Percentiles rank a stretch among this genome's conserved stretches.
phyloP scores from a whole-genome alignment of 1,140 invertebrate species.

The Pomacea maculata region DNA sequence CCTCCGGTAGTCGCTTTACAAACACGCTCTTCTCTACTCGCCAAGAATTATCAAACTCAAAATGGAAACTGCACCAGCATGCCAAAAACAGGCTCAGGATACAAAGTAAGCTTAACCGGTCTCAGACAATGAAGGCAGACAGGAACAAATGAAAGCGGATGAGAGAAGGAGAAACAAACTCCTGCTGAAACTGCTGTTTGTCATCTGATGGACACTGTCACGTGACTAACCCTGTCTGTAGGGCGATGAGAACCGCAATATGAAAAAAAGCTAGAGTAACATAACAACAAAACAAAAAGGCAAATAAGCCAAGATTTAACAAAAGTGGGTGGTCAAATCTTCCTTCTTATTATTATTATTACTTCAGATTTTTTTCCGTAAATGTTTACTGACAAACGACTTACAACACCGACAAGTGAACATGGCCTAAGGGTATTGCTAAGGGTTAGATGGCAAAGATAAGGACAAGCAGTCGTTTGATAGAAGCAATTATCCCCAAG shows the following conservation, averaged over 20 bases:
- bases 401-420: no score
- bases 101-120: no score
- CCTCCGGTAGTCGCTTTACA: no score
- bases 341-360: slow-evolving; percentile 1
- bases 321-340: not conserved
- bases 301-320: no score
- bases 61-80: no score
- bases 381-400: not conserved
- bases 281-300: no score
- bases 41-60: no score
- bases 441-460: not conserved
- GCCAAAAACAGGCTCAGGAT: no score
- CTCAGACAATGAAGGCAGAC: not conserved
- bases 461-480: not conserved
- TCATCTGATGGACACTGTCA: not conserved
- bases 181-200: not conserved
- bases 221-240: no score
- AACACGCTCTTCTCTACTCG: no score
- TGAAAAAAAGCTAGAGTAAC: no score
- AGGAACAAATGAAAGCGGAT: not conserved
- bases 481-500: not conserved
- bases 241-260: no score
- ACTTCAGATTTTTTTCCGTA: not conserved
- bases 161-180: not conserved
- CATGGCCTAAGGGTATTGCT: not conserved